Evolutionary conservation across 2,888 invertebrate species (phyloP).

Genomic region (Kuschelorhynchus macadamiae): DNA sequence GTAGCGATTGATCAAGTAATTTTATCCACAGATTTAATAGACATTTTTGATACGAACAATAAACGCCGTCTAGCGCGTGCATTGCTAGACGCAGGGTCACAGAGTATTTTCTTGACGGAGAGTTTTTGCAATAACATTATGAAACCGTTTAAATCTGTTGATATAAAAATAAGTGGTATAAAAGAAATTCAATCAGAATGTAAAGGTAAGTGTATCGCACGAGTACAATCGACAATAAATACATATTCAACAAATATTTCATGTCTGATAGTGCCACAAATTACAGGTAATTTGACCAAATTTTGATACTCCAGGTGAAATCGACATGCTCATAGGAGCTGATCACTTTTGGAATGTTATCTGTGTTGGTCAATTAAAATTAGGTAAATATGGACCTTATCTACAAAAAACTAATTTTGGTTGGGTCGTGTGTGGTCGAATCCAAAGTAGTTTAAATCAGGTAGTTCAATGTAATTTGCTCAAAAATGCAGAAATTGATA

Average conservation of each 20-base stretch:
- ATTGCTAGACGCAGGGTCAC: conserved; percentile 7
- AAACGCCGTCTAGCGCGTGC: not conserved
- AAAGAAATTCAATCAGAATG: conserved; percentile 7
- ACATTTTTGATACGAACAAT: conserved; percentile 27
- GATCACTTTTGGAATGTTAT: conserved; percentile 39
- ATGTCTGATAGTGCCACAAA: conserved; percentile 37
- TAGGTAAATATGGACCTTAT: conserved; percentile 13
- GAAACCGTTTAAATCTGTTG: too few species aligned
- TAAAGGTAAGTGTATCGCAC: conserved; percentile 6
- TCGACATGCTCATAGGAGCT: conserved; percentile 45
- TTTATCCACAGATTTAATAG: conserved; percentile 15
- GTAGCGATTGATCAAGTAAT: not conserved
- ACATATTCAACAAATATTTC: not conserved
- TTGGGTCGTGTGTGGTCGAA: conserved; percentile 4
- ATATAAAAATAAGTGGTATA: conserved; percentile 31
- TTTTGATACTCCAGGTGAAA: conserved; percentile 31
- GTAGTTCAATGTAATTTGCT: conserved; percentile 4
- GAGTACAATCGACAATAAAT: conserved; percentile 3
- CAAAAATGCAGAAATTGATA: conserved; percentile 4
- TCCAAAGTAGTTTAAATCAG: conserved; percentile 1
- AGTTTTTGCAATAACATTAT: not conserved
- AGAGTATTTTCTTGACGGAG: not conserved
- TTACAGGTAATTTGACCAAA: conserved; percentile 23
- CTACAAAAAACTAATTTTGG: conserved; percentile 24
- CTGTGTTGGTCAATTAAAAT: conserved; percentile 32